These are phyloP conservation scores for Harpalus rubripes DNA, from an alignment of 2,888 invertebrate genomes.

Conservation along the genomic window DNA sequence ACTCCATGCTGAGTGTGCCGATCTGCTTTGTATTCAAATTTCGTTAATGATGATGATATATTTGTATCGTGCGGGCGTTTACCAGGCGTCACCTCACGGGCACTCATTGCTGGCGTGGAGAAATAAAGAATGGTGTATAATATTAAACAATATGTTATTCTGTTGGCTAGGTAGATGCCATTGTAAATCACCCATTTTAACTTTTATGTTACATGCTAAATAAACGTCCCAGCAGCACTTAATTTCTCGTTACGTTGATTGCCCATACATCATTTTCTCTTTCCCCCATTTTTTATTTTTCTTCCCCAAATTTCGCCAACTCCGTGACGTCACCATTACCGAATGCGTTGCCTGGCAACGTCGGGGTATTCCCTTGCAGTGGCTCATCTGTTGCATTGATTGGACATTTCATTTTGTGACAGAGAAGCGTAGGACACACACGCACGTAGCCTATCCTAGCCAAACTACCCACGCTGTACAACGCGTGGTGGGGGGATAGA, in stretches of 20 bases:
- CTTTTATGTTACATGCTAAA: too few relatives aligned
- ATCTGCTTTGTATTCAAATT: too few relatives aligned
- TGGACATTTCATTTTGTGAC: constrained; percentile 39
- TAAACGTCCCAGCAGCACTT: neutral
- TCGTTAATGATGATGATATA: too few relatives aligned
- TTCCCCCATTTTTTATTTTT: constrained; percentile 2
- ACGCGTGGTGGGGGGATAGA: too few relatives aligned
- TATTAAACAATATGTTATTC: too few relatives aligned
- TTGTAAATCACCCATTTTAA: too few relatives aligned
- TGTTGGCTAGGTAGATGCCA: too few relatives aligned
- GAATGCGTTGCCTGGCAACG: constrained; percentile 21
- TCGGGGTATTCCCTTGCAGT: constrained; percentile 34
- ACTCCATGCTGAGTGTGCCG: too few relatives aligned
- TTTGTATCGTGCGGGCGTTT: too few relatives aligned
- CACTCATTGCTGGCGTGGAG: too few relatives aligned
- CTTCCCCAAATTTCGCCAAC: neutral
- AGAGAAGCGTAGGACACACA: neutral
- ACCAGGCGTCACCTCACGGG: too few relatives aligned
- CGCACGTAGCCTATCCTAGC: neutral
- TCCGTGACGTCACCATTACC: constrained; percentile 14
- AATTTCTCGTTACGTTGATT: constrained; percentile 6
- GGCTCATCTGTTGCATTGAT: constrained; percentile 56
- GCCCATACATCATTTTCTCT: neutral
- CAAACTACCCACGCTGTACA: neutral
- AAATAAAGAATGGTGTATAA: too few relatives aligned